Evolutionary conservation across 2,797 vertebrate genomes (phyloP).

Genomic region (Semaprochilodus insignis): DNA sequence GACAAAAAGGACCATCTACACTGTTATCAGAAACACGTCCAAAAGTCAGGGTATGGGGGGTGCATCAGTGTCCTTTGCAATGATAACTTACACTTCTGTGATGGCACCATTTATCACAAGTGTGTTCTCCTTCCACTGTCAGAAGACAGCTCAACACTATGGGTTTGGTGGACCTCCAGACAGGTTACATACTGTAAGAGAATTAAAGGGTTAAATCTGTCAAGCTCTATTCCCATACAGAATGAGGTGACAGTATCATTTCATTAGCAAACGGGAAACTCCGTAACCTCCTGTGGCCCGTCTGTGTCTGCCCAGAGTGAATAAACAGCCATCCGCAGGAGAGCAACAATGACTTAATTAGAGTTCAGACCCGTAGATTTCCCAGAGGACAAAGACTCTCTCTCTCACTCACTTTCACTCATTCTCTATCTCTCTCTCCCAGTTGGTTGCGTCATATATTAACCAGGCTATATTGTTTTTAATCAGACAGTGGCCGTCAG

Average conservation of each 20-base stretch:
- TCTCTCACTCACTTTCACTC: slow-evolving; percentile 28
- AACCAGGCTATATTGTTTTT: slow-evolving; percentile 59
- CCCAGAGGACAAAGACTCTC: slow-evolving; percentile 52
- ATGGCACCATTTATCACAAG: too few species aligned
- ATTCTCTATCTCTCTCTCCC: slow-evolving; percentile 1
- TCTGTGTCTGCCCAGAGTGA: slow-evolving; percentile 32
- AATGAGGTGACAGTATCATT: slow-evolving; percentile 30
- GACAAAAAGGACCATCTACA: too few species aligned
- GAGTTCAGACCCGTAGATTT: slow-evolving; percentile 48
- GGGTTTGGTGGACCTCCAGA: background rate
- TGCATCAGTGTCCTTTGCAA: too few species aligned
- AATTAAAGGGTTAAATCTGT: background rate
- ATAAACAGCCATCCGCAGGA: slow-evolving; percentile 48
- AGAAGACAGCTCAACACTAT: too few species aligned
- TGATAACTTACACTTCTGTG: too few species aligned
- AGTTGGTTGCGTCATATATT: slow-evolving; percentile 52
- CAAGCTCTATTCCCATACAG: background rate
- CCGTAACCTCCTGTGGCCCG: slow-evolving; percentile 3
- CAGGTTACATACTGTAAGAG: background rate
- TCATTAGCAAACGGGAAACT: slow-evolving; percentile 38
- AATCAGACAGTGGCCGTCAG: slow-evolving; percentile 59
- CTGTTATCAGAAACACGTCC: too few species aligned
- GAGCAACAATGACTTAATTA: slow-evolving; percentile 52
- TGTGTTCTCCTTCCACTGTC: too few species aligned
- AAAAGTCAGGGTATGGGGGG: too few species aligned